Conservation (phyloP, 2,113 vertebrate species). For the Odocoileus virginianus region DNA sequence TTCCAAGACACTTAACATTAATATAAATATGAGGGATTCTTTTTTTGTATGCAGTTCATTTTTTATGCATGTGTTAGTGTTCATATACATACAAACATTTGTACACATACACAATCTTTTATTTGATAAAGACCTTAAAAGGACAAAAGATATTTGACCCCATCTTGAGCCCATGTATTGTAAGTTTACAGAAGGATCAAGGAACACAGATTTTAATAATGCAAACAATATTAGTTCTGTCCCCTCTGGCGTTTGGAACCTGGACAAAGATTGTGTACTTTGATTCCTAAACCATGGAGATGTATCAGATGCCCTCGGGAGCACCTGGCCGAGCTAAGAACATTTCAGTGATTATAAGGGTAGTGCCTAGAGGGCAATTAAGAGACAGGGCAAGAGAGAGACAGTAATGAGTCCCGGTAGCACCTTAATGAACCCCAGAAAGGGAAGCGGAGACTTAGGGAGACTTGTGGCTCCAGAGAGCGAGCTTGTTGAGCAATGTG, state of each 20-base stretch:
- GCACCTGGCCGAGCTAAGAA: constrained; percentile 76
- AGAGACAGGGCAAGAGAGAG: constrained; percentile 83
- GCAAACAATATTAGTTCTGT: constrained; percentile 71
- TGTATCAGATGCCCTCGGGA: constrained; percentile 69
- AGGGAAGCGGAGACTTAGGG: constrained; percentile 75
- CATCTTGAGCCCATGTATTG: constrained; percentile 36
- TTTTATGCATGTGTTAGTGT: neutral
- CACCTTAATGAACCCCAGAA: constrained; percentile 83
- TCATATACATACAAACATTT: neutral
- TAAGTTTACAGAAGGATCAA: constrained; percentile 69
- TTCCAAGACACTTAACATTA: constrained; percentile 21
- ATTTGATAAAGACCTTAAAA: constrained; percentile 43
- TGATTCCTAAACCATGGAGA: constrained; percentile 68
- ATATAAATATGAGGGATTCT: neutral
- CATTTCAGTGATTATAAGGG: constrained; percentile 74
- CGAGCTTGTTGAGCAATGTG: constrained; percentile 39
- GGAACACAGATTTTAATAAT: constrained; percentile 76
- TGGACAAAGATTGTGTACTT: constrained; percentile 71
- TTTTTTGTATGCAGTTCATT: constrained; percentile 39
- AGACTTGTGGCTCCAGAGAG: constrained; percentile 59
- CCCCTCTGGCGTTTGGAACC: constrained; percentile 41
- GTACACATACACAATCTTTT: neutral
- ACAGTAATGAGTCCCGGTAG: constrained; percentile 85
- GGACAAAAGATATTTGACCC: constrained; percentile 74
- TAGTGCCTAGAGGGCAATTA: constrained; percentile 89